Base-by-base conservation (phyloP, 2,113 vertebrate species). In the Pelvicachromis taeniatus region DNA sequence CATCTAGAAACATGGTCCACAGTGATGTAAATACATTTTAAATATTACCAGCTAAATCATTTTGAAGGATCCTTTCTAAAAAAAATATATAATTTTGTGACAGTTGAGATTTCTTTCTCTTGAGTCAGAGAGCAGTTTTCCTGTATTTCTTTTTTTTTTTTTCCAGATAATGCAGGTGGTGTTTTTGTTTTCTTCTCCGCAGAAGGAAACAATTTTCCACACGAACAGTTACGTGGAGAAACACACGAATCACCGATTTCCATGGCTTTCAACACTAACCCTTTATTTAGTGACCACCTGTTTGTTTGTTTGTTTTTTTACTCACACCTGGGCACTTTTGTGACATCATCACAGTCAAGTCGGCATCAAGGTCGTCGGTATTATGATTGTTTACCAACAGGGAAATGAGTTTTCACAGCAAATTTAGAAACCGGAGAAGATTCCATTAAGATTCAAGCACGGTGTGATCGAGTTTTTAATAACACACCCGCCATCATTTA, bases 361-460 rank as follows among this genome's bases (percentile, higher is more conserved):
- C 1, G 1, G 38, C 56, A 4, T 87, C 78, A 21, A 7, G 35
- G 56, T 14, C 55, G 6, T 65, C 59, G 19, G 21, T 35, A 61
- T 77, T 86, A 21, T 33, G 54, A 63, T 81, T 90, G 85, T 89
- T 91, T 88, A 85, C 80, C 21, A 23, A 80, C 78, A 21, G 83
- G 78, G 70, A 92, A 92, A 91, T 91, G 4, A 83, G 58, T 79
- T 88, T 92, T 90, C 77, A 84, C 23, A 70, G 29, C 78, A 48
- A 58, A 84, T 91, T 92, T 59, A 75, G 77, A 83, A 85, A 55
- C n/a, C 16, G 21, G 70, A 48, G 58, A 58, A 42, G 85, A 91
- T 89, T 89, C 21, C 58, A 88, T 92, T 88, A 82, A 82, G 80
- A 91, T 91, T 21, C 65, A 77, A 75, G 23, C n/a, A 1, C 50